A percentile compares a stretch with the other conserved stretches of the same genome.
Evolutionary conservation across 1,140 invertebrate genomes (phyloP).

Genomic region (Octopus sinensis): DNA sequence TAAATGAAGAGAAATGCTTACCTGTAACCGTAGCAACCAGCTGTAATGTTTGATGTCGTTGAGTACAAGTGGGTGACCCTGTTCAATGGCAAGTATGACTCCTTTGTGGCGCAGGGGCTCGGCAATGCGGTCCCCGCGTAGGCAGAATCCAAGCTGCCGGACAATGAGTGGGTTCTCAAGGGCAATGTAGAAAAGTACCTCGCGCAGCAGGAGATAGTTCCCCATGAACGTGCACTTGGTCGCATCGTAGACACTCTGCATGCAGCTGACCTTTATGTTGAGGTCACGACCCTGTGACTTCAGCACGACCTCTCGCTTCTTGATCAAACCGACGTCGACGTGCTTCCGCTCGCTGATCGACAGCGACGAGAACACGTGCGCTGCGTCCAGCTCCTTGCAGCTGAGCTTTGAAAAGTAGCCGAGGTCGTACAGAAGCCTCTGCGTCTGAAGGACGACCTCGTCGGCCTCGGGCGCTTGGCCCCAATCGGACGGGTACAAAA

Average conservation of each 20-base stretch:
- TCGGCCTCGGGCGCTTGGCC: slow-evolving; percentile 30
- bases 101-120: slow-evolving; percentile 34
- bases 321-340: slow-evolving; percentile 28
- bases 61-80: slow-evolving; percentile 26
- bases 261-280: slow-evolving; percentile 36
- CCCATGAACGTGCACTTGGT: slow-evolving; percentile 39
- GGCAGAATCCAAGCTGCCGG: slow-evolving; percentile 35
- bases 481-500: slow-evolving; percentile 35
- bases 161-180: slow-evolving; percentile 31
- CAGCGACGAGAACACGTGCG: slow-evolving; percentile 25
- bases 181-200: slow-evolving; percentile 31
- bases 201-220: slow-evolving; percentile 34
- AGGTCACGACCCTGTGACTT: slow-evolving; percentile 37
- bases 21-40: not conserved
- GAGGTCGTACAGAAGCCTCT: slow-evolving; percentile 27
- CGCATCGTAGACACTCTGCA: slow-evolving; percentile 35
- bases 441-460: slow-evolving; percentile 32
- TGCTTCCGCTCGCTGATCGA: slow-evolving; percentile 28
- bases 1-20: not conserved
- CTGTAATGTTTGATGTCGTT: not conserved
- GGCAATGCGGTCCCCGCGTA: slow-evolving; percentile 36
- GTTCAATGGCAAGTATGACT: slow-evolving; percentile 33
- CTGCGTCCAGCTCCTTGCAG: slow-evolving; percentile 36
- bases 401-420: slow-evolving; percentile 31
- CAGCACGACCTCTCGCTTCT: slow-evolving; percentile 25